phyloP scores from a whole-genome alignment of 2,797 vertebrate species.

The Cirrhinus mrigala region DNA sequence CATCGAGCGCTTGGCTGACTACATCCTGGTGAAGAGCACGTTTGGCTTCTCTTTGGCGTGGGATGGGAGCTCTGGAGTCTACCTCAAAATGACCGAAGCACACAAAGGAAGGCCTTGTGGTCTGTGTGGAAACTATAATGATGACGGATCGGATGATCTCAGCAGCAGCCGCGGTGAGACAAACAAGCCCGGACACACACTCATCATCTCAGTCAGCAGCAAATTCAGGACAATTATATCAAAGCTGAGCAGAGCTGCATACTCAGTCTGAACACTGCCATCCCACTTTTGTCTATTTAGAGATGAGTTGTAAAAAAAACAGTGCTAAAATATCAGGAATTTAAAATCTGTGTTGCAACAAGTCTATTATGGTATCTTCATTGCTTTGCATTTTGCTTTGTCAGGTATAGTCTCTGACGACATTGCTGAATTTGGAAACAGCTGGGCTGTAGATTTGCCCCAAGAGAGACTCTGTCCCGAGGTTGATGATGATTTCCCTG shows the following conservation, averaged over 20 bases:
- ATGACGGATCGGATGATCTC: conserved; percentile 91
- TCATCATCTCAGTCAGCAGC: conserved; percentile 74
- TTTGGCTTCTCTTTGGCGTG: conserved; percentile 98
- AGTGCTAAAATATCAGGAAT: too few relatives aligned
- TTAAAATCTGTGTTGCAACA: not conserved
- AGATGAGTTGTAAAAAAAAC: not conserved
- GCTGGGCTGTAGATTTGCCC: conserved; percentile 88
- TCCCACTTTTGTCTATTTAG: conserved; percentile 3
- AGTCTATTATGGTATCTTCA: not conserved
- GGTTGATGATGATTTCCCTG: conserved; percentile 87
- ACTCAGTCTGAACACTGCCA: not conserved
- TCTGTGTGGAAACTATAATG: conserved; percentile 96
- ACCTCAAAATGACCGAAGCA: conserved; percentile 93
- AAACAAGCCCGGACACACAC: conserved; percentile 58
- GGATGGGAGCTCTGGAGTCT: conserved; percentile 95
- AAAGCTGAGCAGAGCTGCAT: conserved; percentile 38
- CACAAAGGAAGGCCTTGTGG: conserved; percentile 92
- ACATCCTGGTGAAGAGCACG: conserved; percentile 95
- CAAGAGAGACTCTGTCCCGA: conserved; percentile 83
- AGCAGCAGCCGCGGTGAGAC: conserved; percentile 87
- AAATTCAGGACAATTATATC: conserved; percentile 70
- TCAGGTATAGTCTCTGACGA: conserved; percentile 85
- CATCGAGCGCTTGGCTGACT: conserved; percentile 94
- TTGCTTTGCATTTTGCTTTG: conserved; percentile 8
- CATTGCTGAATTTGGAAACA: conserved; percentile 91